Evolutionary conservation across 2,797 vertebrate species (phyloP).

Genomic region (Coluber constrictor): DNA sequence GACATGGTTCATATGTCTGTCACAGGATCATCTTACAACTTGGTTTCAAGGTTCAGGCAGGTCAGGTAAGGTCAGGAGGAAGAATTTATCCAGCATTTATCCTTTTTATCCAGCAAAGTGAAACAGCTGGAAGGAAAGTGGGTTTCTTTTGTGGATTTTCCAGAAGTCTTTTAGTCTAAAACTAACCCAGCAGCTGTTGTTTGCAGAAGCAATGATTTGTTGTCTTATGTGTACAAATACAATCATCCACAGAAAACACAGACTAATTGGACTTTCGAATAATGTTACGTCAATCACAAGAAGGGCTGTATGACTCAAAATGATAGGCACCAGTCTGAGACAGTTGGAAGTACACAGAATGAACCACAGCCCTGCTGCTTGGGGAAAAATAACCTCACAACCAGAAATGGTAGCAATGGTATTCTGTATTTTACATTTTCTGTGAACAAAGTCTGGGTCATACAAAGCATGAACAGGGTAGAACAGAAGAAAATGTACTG

Average conservation of each 20-base stretch:
- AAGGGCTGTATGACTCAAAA: constrained; percentile 12
- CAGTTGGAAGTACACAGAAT: not conserved
- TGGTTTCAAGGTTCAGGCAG: constrained; percentile 8
- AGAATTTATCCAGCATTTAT: not conserved
- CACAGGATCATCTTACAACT: constrained; percentile 11
- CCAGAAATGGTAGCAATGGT: not conserved
- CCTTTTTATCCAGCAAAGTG: not conserved
- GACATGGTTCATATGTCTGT: constrained; percentile 12
- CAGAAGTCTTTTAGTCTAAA: constrained; percentile 5
- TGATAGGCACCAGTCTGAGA: not conserved
- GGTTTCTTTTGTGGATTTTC: not conserved
- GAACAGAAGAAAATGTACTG: not conserved
- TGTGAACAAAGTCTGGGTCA: not conserved
- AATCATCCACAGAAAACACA: constrained; percentile 10
- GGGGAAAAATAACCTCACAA: not conserved
- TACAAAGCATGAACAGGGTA: not conserved
- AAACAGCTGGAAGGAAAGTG: not conserved
- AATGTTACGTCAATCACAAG: not conserved
- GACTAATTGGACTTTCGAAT: not conserved
- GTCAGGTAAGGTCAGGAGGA: constrained; percentile 28
- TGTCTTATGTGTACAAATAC: constrained; percentile 16
- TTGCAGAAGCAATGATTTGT: constrained; percentile 7
- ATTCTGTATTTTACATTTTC: not conserved
- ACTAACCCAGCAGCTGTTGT: constrained; percentile 8
- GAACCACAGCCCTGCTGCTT: not conserved